Evolutionary conservation across 2,113 vertebrate species (phyloP).

Genomic region (Petroica traversi): DNA sequence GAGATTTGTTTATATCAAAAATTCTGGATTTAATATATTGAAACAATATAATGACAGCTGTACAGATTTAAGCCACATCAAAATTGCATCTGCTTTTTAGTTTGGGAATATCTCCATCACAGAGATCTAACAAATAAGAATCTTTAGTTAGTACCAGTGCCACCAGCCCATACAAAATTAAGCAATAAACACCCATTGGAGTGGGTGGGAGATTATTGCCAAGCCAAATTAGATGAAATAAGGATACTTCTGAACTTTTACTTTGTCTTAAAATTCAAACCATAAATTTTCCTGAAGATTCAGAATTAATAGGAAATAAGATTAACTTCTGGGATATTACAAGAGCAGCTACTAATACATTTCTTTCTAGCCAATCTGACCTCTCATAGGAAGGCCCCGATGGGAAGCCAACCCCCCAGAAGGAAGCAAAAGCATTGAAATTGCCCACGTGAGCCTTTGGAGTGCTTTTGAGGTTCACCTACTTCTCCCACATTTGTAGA

Average conservation of each 20-base stretch:
- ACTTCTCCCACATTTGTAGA: not conserved
- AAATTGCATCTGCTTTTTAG: not conserved
- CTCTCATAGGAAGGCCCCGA: not conserved
- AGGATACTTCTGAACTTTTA: not conserved
- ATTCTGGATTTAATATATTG: not conserved
- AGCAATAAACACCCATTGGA: not conserved
- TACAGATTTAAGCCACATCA: not conserved
- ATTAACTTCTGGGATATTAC: not conserved
- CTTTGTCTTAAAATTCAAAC: not conserved
- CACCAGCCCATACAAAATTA: not conserved
- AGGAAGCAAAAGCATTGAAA: not conserved
- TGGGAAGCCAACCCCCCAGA: not conserved
- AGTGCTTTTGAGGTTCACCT: not conserved
- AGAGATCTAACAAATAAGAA: not conserved
- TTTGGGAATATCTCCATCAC: not conserved
- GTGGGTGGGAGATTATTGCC: not conserved
- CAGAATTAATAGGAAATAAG: not conserved
- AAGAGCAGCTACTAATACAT: not conserved
- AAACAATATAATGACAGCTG: not conserved
- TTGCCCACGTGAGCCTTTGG: not conserved
- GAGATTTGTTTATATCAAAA: not conserved
- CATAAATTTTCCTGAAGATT: not conserved
- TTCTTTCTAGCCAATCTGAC: not conserved
- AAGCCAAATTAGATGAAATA: not conserved
- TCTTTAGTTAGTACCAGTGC: not conserved